A percentile compares a stretch with the other conserved stretches of the same genome.
Evolutionary conservation across 2,113 vertebrate genomes (phyloP).

Genomic region (Corythaeola cristata): DNA sequence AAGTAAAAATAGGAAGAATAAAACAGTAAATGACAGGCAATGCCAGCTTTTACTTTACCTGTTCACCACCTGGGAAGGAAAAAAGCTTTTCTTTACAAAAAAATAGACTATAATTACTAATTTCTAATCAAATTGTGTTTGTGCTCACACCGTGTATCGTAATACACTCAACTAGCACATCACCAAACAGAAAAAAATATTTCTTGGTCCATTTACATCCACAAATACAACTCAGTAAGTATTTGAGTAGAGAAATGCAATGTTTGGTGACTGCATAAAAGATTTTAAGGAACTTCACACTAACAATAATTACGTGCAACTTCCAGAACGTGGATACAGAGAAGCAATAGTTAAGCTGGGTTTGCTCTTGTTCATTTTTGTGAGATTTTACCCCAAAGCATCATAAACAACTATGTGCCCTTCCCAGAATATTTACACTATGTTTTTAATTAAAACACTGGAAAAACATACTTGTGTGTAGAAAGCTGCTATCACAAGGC

Average conservation of each 20-base stretch:
- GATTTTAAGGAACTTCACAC: neutral
- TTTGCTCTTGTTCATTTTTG: neutral
- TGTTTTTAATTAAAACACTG: neutral
- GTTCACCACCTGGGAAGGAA: neutral
- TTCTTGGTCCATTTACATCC: neutral
- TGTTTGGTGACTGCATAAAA: fast-evolving
- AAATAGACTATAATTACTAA: neutral
- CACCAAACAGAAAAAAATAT: too few species aligned
- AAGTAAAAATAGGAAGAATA: neutral
- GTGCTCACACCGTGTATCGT: fast-evolving
- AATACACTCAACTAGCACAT: too few species aligned
- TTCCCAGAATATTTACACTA: neutral
- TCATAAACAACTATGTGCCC: fast-evolving
- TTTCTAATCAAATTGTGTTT: neutral
- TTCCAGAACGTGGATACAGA: fast-evolving
- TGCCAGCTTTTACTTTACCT: neutral
- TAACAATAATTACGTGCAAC: fast-evolving
- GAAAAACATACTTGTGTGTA: neutral
- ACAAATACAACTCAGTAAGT: neutral
- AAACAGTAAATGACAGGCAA: fast-evolving
- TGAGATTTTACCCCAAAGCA: neutral
- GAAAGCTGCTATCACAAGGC: fast-evolving
- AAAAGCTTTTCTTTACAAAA: neutral
- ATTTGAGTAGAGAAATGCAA: neutral
- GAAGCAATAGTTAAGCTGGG: neutral